Conservation (phyloP, 2,888 invertebrate species). For the Cantharis rustica region DNA sequence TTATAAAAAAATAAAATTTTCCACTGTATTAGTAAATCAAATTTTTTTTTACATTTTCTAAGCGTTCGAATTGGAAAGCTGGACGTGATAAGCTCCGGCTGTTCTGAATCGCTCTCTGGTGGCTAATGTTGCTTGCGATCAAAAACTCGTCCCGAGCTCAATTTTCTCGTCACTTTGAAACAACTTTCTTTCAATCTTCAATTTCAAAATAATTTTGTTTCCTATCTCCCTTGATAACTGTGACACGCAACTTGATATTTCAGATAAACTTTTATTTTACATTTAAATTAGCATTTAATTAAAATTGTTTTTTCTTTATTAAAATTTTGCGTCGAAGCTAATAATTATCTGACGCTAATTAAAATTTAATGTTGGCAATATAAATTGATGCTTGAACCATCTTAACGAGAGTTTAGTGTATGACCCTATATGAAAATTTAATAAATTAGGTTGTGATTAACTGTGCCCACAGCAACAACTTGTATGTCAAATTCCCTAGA, state of each 20-base stretch:
- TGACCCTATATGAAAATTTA: conserved; percentile 12
- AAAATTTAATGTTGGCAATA: not conserved
- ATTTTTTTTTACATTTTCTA: conserved; percentile 22
- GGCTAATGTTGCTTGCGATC: conserved; percentile 49
- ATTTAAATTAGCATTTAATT: not conserved
- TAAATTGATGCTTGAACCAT: conserved; percentile 9
- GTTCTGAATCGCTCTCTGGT: conserved; percentile 47
- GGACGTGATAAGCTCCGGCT: conserved; percentile 35
- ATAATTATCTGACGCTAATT: not conserved
- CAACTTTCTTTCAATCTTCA: conserved; percentile 50
- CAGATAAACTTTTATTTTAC: not conserved
- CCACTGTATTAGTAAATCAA: not conserved
- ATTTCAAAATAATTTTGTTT: conserved; percentile 43
- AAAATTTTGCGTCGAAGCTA: not conserved
- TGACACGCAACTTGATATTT: conserved; percentile 36
- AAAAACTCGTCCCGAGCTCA: conserved; percentile 49
- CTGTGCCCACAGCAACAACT: conserved; percentile 10
- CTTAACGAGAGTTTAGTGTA: conserved; percentile 7
- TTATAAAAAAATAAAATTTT: not conserved
- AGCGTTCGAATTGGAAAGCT: conserved; percentile 25
- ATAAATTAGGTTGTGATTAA: conserved; percentile 15
- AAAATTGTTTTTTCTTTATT: not conserved
- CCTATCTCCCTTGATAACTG: conserved; percentile 40
- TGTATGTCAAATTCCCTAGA: conserved; percentile 15
- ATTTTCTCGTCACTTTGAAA: conserved; percentile 49